Conservation (phyloP, 2,113 vertebrate species). For the Podilymbus podiceps region DNA sequence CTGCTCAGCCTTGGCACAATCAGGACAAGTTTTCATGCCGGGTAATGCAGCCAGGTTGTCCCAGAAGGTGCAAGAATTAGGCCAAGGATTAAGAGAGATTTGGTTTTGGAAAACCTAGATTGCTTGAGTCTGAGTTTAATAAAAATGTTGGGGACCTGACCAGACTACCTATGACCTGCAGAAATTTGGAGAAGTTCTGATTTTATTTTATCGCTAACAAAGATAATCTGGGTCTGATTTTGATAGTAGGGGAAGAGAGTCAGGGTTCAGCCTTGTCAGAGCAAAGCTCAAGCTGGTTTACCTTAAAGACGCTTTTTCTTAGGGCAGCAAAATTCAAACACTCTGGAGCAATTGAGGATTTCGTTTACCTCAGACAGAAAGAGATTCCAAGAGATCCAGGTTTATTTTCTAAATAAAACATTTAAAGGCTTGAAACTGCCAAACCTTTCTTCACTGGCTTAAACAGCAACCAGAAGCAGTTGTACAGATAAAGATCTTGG, state of each 20-base stretch:
- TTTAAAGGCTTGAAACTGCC: not conserved
- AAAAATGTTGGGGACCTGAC: not conserved
- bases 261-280: not conserved
- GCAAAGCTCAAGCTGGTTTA: not conserved
- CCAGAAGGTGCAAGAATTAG: not conserved
- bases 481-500: not conserved
- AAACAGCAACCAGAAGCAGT: not conserved
- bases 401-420: not conserved
- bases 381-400: not conserved
- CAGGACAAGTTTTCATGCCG: not conserved
- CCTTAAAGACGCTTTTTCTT: not conserved
- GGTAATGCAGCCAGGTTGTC: not conserved
- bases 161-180: not conserved
- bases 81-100: not conserved
- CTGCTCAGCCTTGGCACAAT: not conserved
- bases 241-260: not conserved
- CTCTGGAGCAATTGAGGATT: not conserved
- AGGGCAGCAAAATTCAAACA: not conserved
- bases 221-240: not conserved
- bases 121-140: not conserved
- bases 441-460: not conserved
- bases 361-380: not conserved
- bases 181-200: not conserved
- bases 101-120: not conserved
- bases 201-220: not conserved